phyloP scores from a whole-genome alignment of 2,888 invertebrate genomes.

The Agrotis exclamationis region DNA sequence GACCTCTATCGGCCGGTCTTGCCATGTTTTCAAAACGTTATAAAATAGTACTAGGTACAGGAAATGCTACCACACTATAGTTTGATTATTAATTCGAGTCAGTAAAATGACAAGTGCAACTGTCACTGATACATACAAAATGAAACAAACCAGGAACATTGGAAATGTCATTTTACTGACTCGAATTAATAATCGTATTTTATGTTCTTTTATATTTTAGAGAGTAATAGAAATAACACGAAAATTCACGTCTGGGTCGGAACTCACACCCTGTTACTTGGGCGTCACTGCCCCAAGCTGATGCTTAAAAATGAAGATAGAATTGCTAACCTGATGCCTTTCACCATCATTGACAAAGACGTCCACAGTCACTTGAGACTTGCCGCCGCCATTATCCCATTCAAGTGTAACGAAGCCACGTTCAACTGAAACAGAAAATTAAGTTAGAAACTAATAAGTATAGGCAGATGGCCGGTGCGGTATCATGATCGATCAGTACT shows the following conservation, averaged over 20 bases:
- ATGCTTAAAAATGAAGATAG: not conserved
- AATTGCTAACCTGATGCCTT: conserved; percentile 52
- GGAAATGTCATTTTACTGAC: too few relatives aligned
- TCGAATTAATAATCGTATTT: too few relatives aligned
- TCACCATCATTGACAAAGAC: conserved; percentile 57
- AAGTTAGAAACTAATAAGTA: not conserved
- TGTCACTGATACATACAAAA: too few relatives aligned
- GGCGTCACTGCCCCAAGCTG: not conserved
- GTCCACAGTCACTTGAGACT: conserved; percentile 40
- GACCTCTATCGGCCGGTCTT: not conserved
- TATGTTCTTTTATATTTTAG: too few relatives aligned
- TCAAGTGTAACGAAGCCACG: conserved; percentile 53
- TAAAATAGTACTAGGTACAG: too few relatives aligned
- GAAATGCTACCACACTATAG: too few relatives aligned
- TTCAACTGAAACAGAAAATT: conserved; percentile 55
- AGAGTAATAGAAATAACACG: too few relatives aligned
- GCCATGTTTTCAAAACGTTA: not conserved
- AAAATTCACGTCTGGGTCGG: not conserved
- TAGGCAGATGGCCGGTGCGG: too few relatives aligned
- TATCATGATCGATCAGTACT: too few relatives aligned
- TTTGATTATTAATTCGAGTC: too few relatives aligned
- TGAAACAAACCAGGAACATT: too few relatives aligned
- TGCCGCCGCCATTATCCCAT: conserved; percentile 61
- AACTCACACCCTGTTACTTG: not conserved
- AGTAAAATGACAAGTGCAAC: too few relatives aligned